These are phyloP conservation scores for Aurelia aurita DNA, from an alignment of 30 jellyfish, hydroid and myxozoan genomes.

Conservation along the genomic window DNA sequence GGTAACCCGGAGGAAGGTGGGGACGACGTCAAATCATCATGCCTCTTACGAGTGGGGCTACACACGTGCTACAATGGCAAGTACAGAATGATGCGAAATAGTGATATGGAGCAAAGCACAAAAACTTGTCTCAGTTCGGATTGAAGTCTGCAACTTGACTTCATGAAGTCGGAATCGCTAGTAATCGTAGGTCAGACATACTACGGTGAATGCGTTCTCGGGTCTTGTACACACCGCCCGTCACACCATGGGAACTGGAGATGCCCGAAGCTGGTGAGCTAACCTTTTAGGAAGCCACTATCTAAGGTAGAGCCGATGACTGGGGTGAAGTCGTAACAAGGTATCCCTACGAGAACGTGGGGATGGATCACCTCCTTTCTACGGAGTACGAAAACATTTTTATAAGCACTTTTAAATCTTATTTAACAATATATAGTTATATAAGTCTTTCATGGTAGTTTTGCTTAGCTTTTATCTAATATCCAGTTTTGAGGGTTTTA, in stretches of 20 bases:
- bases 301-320: constrained; percentile 46
- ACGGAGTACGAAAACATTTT: too few relatives aligned
- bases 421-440: too few relatives aligned
- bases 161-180: constrained; percentile 70
- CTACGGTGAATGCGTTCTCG: constrained; percentile 71
- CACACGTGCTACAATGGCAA: constrained; percentile 75
- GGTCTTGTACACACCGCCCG: constrained; percentile 45
- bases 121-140: constrained; percentile 62
- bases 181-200: constrained; percentile 55
- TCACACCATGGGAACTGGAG: not conserved
- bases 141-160: constrained; percentile 73
- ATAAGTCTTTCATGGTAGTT: too few relatives aligned
- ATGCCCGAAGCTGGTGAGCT: not conserved
- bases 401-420: too few relatives aligned
- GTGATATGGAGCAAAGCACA: constrained; percentile 30
- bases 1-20: constrained; percentile 23
- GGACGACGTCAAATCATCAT: constrained; percentile 43
- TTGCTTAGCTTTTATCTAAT: too few relatives aligned
- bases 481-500: too few relatives aligned
- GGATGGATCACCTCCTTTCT: constrained; percentile 54
- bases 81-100: constrained; percentile 27
- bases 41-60: constrained; percentile 59
- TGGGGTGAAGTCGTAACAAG: constrained; percentile 80
- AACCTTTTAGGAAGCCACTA: not conserved
- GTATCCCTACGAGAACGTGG: constrained; percentile 76